Evolutionary conservation across 2,113 vertebrate genomes (phyloP).

Genomic region (Centrocercus urophasianus): DNA sequence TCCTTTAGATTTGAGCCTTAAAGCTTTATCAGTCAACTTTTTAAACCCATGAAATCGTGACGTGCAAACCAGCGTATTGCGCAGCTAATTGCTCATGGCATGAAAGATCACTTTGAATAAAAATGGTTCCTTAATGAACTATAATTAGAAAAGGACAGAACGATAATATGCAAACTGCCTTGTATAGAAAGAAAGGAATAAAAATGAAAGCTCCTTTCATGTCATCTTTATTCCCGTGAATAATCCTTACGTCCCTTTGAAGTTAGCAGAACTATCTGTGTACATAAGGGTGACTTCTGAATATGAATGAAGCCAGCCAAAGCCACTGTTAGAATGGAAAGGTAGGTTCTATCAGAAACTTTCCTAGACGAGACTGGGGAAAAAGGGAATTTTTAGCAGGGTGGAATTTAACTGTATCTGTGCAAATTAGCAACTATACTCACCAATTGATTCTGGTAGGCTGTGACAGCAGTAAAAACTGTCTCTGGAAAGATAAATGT

Average conservation of each 20-base stretch:
- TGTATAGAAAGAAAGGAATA: background rate
- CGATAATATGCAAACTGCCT: background rate
- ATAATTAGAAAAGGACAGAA: constrained; percentile 34
- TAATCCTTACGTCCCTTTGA: background rate
- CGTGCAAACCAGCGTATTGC: background rate
- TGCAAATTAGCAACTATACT: constrained; percentile 67
- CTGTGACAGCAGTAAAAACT: constrained; percentile 96
- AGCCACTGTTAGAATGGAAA: background rate
- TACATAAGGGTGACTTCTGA: background rate
- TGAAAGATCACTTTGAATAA: background rate
- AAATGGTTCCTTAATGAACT: constrained; percentile 11
- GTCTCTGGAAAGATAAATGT: constrained; percentile 98
- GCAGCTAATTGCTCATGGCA: background rate
- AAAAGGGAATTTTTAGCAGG: background rate
- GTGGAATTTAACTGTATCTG: background rate
- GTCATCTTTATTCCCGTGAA: background rate
- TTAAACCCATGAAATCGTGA: constrained; percentile 31
- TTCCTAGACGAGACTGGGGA: background rate
- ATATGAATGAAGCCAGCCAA: background rate
- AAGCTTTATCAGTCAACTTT: constrained; percentile 48
- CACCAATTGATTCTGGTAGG: constrained; percentile 98
- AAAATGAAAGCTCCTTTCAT: background rate
- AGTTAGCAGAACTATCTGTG: background rate
- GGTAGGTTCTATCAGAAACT: background rate
- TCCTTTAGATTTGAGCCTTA: background rate